Base-by-base conservation (phyloP, 2,888 invertebrate species). In the Seira sanloemensis region DNA sequence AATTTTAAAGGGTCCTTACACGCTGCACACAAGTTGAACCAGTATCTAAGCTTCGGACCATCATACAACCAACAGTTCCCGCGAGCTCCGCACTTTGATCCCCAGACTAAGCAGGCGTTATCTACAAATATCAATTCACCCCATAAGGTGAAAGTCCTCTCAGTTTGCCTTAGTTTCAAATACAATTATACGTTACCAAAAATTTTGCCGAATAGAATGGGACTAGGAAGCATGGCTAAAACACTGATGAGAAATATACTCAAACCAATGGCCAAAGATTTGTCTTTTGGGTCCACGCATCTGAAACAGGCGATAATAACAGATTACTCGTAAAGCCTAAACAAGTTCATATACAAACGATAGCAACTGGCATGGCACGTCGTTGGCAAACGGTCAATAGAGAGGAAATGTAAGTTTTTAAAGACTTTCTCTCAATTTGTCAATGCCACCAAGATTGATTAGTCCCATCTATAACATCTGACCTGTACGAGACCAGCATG, bases 51-150 rank as follows among this genome's bases (percentile, higher is more conserved):
- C 2, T 93, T 92, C 89, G 93, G 93, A 9, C 94, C 94, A 90
- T 95, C 94, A 90, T 95, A 95, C 9, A 95, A 91, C 95, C 95
- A 95, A 90, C 95, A 95, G 90, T 95, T 95, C 86, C 95, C 95
- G 72, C 93, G 93, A 76, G 93, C 93, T 0, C 93, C 92, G 90
- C 95, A 95, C 1, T 94, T 94, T 90, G 94, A 94, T 12, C 95
- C 95, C 95, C 95, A 95, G 16, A 95, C 94, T 25, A 94, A 90
- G 89, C 95, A 95, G 5, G 94, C 93, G 87, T 92, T 92, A 91
- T 94, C 94, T 94, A 90, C 9, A 90, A n/a, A n/a, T n/a, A n/a
- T n/a, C n/a, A n/a, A n/a, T n/a, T n/a, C n/a, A n/a, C n/a, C n/a
- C n/a, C n/a, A n/a, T n/a, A n/a, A n/a, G n/a, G n/a, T n/a, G n/a